A percentile compares a stretch with the other conserved stretches of the same genome.
Conservation (phyloP, 2,113 vertebrate genomes). For the Setophaga coronata region DNA sequence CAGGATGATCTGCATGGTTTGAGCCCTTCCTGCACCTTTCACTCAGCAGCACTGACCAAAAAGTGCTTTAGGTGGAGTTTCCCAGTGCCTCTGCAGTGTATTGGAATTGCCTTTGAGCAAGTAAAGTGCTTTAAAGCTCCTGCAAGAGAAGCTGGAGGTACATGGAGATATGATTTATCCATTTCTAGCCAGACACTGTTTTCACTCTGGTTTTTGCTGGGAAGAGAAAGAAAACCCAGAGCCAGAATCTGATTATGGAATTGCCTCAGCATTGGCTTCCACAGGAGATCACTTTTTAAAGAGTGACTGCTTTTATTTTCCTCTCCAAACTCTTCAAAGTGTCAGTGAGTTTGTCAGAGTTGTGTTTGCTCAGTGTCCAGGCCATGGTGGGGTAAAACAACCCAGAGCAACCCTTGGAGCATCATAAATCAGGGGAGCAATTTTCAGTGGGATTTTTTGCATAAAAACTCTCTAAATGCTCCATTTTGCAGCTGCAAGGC, state of each 20-base stretch:
- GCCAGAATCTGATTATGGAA: not conserved
- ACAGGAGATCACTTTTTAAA: not conserved
- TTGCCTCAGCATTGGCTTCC: not conserved
- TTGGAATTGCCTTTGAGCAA: not conserved
- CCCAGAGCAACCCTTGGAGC: not conserved
- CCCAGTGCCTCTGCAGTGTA: not conserved
- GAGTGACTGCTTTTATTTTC: not conserved
- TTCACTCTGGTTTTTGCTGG: not conserved
- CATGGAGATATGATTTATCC: not conserved
- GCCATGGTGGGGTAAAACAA: not conserved
- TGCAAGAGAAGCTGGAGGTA: not conserved
- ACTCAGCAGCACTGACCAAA: fast-evolving
- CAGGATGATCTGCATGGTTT: fast-evolving
- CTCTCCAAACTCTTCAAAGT: not conserved
- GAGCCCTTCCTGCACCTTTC: not conserved
- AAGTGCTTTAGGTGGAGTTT: not conserved
- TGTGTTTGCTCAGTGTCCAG: not conserved
- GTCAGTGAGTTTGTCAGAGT: not conserved
- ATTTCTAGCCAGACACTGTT: not conserved
- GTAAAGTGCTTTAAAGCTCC: not conserved
- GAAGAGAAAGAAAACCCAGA: not conserved
- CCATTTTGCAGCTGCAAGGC: not conserved
- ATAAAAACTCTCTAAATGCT: not conserved
- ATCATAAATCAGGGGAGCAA: not conserved
- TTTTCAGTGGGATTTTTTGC: not conserved